These are phyloP conservation scores for Datnioides undecimradiatus DNA, from an alignment of 2,113 vertebrate genomes.

Conservation along the genomic window DNA sequence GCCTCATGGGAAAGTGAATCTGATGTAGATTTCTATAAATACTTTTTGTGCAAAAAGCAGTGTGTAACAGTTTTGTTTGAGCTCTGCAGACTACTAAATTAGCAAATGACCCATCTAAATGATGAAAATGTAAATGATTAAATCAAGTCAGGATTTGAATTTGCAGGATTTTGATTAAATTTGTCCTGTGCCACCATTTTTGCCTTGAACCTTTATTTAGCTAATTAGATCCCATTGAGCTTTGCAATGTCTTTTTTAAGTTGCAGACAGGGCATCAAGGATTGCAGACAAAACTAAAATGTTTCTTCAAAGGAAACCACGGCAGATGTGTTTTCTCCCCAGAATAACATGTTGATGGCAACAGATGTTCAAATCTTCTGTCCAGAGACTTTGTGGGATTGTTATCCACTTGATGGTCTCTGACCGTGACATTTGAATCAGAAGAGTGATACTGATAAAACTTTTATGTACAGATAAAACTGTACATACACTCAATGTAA, in stretches of 20 bases:
- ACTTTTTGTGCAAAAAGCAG: neutral
- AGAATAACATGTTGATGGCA: slow-evolving; percentile 53
- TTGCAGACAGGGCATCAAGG: neutral
- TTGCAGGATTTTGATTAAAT: neutral
- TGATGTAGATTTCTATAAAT: slow-evolving; percentile 34
- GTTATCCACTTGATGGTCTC: slow-evolving; percentile 30
- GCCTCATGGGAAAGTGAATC: slow-evolving; percentile 34
- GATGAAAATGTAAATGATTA: neutral
- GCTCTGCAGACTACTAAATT: neutral
- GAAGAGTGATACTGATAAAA: neutral
- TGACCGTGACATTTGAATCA: neutral
- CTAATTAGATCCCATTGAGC: neutral
- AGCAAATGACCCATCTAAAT: neutral
- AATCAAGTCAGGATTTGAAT: neutral
- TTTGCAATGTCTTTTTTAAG: slow-evolving; percentile 7
- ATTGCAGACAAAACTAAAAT: slow-evolving; percentile 38
- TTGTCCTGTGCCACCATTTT: neutral
- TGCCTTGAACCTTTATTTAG: slow-evolving; percentile 8
- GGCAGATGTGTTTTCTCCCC: slow-evolving; percentile 51
- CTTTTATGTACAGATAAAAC: no score
- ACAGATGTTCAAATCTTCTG: slow-evolving; percentile 49
- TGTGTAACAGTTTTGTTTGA: neutral
- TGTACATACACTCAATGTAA: neutral
- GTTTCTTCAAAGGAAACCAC: slow-evolving; percentile 55
- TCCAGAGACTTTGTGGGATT: slow-evolving; percentile 19